Percentiles rank a stretch among this genome's conserved stretches.
Evolutionary conservation across 1,140 invertebrate genomes (phyloP).

Genomic region (Pentalonia nigronervosa): DNA sequence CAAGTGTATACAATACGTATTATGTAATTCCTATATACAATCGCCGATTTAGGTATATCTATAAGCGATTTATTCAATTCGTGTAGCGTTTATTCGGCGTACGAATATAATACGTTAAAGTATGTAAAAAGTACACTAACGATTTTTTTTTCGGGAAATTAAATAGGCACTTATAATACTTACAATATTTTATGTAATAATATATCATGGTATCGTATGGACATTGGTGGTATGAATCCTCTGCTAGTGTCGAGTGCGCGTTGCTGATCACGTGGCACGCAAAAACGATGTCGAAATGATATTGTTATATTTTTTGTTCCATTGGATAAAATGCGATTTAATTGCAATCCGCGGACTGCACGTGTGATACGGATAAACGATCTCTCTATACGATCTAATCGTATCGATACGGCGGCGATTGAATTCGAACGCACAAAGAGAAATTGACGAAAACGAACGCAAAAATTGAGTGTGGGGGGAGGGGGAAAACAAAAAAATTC

Average conservation of each 20-base stretch:
- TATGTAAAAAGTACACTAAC: background rate
- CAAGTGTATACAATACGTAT: background rate
- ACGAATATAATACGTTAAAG: background rate
- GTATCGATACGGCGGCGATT: background rate
- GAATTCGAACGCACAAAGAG: conserved; percentile 9
- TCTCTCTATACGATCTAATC: background rate
- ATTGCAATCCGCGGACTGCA: background rate
- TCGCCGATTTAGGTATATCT: background rate
- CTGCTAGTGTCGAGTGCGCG: background rate
- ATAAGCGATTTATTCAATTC: background rate
- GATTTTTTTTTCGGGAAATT: background rate
- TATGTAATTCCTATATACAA: background rate
- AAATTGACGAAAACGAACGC: background rate
- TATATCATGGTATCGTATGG: background rate
- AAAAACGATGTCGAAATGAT: conserved; percentile 15
- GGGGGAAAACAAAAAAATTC: background rate
- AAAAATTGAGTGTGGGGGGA: background rate
- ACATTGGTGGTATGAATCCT: background rate
- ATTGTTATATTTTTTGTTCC: background rate
- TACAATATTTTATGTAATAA: background rate
- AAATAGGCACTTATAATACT: background rate
- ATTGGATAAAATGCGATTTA: conserved; percentile 21
- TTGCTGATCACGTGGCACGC: background rate
- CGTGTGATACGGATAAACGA: background rate
- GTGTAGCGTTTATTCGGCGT: background rate